These are phyloP conservation scores for Macheiramphus alcinus DNA, from an alignment of 2,113 vertebrate species.

Conservation along the genomic window DNA sequence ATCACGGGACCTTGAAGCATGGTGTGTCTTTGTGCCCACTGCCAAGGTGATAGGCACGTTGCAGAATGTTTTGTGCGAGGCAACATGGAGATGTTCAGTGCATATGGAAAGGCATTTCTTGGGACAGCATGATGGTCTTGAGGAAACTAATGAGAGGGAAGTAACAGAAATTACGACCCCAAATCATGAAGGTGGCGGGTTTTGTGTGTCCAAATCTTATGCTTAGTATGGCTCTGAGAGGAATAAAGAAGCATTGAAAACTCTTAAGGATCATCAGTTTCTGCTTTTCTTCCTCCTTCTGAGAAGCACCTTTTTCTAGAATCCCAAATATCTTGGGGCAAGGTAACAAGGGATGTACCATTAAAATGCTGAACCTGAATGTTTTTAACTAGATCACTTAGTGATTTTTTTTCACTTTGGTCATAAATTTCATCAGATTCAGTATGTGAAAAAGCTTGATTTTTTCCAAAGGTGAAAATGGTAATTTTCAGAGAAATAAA, in stretches of 20 bases:
- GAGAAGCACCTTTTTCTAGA: neutral
- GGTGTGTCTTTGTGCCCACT: accelerated
- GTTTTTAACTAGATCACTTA: neutral
- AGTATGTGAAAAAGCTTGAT: accelerated
- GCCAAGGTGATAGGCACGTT: accelerated
- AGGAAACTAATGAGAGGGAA: neutral
- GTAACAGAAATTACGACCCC: neutral
- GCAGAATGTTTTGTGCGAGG: neutral
- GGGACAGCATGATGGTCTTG: neutral
- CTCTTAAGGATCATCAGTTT: neutral
- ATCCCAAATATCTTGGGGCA: neutral
- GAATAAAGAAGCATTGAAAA: neutral
- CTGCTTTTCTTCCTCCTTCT: neutral
- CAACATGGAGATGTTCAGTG: neutral
- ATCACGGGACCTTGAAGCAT: neutral
- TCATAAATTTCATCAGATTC: neutral
- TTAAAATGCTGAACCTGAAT: neutral
- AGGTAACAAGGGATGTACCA: neutral
- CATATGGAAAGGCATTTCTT: neutral
- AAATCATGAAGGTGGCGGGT: neutral
- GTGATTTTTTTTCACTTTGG: neutral
- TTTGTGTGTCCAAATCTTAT: neutral
- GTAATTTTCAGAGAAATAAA: neutral
- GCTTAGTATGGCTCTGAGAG: neutral
- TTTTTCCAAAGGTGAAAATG: neutral